These are phyloP conservation scores for Berghia stephanieae DNA, from an alignment of 1,140 invertebrate species.

Conservation along the genomic window DNA sequence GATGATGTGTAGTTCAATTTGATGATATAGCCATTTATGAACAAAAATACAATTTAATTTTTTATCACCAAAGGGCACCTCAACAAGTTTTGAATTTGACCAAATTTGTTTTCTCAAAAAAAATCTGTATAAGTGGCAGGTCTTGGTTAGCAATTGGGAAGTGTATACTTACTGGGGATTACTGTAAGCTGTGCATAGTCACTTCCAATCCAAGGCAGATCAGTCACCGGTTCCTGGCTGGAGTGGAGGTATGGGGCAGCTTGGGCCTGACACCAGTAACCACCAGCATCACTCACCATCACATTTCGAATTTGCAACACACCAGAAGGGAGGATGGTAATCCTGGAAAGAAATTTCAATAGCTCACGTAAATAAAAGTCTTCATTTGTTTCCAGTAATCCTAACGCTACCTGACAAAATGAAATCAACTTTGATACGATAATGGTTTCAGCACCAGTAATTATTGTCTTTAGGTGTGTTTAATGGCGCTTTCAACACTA, in stretches of 20 bases:
- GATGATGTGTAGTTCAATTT: too few relatives aligned
- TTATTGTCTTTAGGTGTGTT: too few relatives aligned
- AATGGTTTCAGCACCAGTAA: too few relatives aligned
- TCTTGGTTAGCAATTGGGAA: not conserved
- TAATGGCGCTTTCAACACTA: too few relatives aligned
- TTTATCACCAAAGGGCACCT: too few relatives aligned
- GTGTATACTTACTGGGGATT: not conserved
- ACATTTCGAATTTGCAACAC: constrained; percentile 18
- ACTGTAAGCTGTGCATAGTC: constrained; percentile 11
- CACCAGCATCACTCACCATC: not conserved
- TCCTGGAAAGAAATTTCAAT: not conserved
- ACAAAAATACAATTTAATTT: too few relatives aligned
- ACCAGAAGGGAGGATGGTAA: constrained; percentile 14
- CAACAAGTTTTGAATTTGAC: too few relatives aligned
- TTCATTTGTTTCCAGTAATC: too few relatives aligned
- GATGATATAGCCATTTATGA: too few relatives aligned
- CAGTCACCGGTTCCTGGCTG: not conserved
- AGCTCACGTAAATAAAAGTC: too few relatives aligned
- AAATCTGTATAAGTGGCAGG: not conserved
- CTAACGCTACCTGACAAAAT: too few relatives aligned
- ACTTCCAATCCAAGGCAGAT: constrained; percentile 12
- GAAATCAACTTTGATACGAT: too few relatives aligned
- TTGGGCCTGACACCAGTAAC: constrained; percentile 22
- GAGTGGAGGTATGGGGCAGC: constrained; percentile 9
- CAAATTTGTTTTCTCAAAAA: not conserved